A percentile compares a stretch with the other conserved stretches of the same genome.
Evolutionary conservation across 2,888 invertebrate genomes (phyloP).

Genomic region (Andrena flavipes): DNA sequence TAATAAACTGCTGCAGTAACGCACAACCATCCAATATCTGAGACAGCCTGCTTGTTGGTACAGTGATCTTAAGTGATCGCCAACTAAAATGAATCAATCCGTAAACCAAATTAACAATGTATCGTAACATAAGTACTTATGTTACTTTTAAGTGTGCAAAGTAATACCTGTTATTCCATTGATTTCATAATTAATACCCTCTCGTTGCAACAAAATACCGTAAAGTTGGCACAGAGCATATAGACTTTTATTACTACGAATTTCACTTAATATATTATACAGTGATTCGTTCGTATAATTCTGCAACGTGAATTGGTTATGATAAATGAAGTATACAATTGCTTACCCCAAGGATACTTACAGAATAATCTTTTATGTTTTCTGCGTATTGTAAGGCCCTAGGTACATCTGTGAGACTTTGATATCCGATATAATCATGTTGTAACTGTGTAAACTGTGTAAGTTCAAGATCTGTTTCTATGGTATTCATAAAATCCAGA

Average conservation of each 20-base stretch:
- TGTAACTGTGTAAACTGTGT: conserved; percentile 95
- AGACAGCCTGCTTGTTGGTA: conserved; percentile 94
- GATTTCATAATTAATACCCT: conserved; percentile 92
- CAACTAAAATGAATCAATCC: conserved; percentile 85
- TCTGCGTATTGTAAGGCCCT: conserved; percentile 91
- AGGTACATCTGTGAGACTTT: conserved; percentile 97
- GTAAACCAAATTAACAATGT: neutral
- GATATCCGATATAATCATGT: conserved; percentile 97
- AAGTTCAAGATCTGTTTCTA: conserved; percentile 90
- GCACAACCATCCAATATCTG: conserved; percentile 96
- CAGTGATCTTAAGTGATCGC: conserved; percentile 89
- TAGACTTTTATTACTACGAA: conserved; percentile 90
- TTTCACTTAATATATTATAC: conserved; percentile 90
- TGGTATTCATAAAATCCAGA: conserved; percentile 95
- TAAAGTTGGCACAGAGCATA: conserved; percentile 94
- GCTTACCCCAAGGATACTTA: conserved; percentile 73
- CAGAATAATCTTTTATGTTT: conserved; percentile 85
- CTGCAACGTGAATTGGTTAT: conserved; percentile 80
- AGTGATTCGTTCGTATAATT: conserved; percentile 89
- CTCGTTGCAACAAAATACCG: conserved; percentile 92
- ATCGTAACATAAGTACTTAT: neutral
- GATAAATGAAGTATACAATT: conserved; percentile 1
- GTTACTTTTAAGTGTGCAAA: neutral
- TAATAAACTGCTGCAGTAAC: conserved; percentile 97
- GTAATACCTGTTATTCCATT: conserved; percentile 85